These are phyloP conservation scores for Chascanopsetta lugubris DNA, from an alignment of 2,113 vertebrate genomes.

Conservation along the genomic window DNA sequence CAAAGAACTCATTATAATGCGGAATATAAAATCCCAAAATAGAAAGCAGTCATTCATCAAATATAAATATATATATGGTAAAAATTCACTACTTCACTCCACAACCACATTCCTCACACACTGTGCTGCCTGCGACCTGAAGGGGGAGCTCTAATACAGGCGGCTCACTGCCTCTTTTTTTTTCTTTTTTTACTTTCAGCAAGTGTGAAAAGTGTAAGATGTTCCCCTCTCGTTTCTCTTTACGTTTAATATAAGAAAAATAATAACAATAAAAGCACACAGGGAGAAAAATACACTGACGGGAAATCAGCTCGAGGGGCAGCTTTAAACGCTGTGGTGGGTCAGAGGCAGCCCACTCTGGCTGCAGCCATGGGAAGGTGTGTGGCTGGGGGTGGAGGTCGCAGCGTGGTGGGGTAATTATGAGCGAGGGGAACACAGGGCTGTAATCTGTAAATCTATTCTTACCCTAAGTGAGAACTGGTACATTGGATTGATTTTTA, in stretches of 20 bases:
- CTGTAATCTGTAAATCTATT: constrained; percentile 82
- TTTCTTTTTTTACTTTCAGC: constrained; percentile 57
- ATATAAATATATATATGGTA: no score
- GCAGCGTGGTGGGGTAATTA: constrained; percentile 60
- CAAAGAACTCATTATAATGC: no score
- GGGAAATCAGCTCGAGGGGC: constrained; percentile 7
- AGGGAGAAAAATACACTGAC: constrained; percentile 1
- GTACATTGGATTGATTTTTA: constrained; percentile 87
- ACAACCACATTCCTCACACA: constrained; percentile 3
- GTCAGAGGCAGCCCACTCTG: constrained; percentile 40
- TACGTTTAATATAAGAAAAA: constrained; percentile 6
- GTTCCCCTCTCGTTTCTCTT: constrained; percentile 10
- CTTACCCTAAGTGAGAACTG: constrained; percentile 83
- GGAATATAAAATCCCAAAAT: no score
- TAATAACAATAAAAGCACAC: background rate
- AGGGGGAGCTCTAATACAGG: constrained; percentile 86
- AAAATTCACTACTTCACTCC: background rate
- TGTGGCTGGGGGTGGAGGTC: background rate
- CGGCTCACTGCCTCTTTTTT: constrained; percentile 45
- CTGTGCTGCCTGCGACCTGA: constrained; percentile 64
- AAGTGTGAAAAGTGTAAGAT: constrained; percentile 28
- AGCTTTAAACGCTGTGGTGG: constrained; percentile 54
- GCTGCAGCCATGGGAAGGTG: constrained; percentile 26
- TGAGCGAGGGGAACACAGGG: constrained; percentile 70
- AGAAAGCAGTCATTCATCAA: background rate